Evolutionary conservation across 2,797 vertebrate species (phyloP).

Genomic region (Pelodytes ibericus): DNA sequence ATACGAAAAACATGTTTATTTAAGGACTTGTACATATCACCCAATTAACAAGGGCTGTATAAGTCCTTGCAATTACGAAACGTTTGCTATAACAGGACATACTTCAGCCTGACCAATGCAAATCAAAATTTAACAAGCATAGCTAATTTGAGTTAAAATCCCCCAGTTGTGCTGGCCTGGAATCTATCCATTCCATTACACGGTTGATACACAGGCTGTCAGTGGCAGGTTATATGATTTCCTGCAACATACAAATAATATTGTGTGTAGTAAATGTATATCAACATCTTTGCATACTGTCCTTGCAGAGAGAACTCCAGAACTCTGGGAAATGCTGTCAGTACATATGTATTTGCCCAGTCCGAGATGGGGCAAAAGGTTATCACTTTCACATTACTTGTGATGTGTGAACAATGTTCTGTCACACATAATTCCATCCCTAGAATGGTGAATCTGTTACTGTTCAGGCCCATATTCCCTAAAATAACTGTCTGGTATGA

Average conservation of each 20-base stretch:
- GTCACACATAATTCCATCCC: not conserved
- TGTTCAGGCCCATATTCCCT: not conserved
- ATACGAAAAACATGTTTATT: slow-evolving; percentile 50
- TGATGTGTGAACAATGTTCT: not conserved
- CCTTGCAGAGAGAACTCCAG: not conserved
- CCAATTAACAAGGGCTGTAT: slow-evolving; percentile 45
- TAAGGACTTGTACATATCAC: slow-evolving; percentile 13
- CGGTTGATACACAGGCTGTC: slow-evolving; percentile 48
- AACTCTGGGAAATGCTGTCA: not conserved
- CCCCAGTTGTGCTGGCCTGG: slow-evolving; percentile 49
- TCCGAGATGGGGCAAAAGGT: not conserved
- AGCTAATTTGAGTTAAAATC: slow-evolving; percentile 52
- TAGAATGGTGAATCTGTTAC: not conserved
- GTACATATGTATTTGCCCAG: not conserved
- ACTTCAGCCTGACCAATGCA: slow-evolving; percentile 47
- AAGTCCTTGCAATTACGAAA: slow-evolving; percentile 52
- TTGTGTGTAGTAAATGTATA: slow-evolving; percentile 22
- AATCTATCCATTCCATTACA: slow-evolving; percentile 49
- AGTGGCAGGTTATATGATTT: slow-evolving; percentile 50
- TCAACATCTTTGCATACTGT: slow-evolving; percentile 15
- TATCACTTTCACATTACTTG: slow-evolving; percentile 3
- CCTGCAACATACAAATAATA: slow-evolving; percentile 41
- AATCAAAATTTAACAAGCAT: slow-evolving; percentile 55
- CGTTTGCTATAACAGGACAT: slow-evolving; percentile 51
- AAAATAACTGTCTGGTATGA: slow-evolving; percentile 19